phyloP scores from a whole-genome alignment of 2,113 vertebrate genomes.

The Dasypus novemcinctus region DNA sequence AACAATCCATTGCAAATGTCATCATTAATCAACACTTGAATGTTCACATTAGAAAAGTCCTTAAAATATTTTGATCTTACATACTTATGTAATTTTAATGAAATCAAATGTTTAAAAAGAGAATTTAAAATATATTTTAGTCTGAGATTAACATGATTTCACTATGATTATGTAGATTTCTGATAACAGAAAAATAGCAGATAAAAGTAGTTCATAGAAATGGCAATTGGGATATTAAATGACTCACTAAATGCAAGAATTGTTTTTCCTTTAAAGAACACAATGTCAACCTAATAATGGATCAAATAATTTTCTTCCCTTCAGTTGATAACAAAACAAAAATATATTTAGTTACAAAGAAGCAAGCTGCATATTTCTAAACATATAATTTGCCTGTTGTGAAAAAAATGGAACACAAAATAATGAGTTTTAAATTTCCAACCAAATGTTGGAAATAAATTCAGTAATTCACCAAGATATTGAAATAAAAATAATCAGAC shows the following conservation, averaged over 20 bases:
- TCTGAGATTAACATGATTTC: background rate
- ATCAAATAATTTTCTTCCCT: conserved; percentile 38
- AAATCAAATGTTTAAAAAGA: conserved; percentile 42
- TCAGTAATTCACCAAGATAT: background rate
- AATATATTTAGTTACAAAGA: conserved; percentile 51
- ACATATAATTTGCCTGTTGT: background rate
- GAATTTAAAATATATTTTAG: conserved; percentile 3
- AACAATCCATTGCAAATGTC: background rate
- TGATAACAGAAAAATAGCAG: background rate
- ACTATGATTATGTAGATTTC: conserved; percentile 5
- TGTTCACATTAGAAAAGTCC: background rate
- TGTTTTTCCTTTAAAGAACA: conserved; percentile 16
- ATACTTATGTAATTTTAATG: background rate
- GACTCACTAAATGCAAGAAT: background rate
- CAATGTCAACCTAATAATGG: conserved; percentile 25
- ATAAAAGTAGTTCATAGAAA: background rate
- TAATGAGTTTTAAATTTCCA: conserved; percentile 17
- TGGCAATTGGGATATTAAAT: background rate
- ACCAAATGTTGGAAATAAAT: background rate
- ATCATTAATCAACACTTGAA: background rate
- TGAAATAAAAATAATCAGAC: background rate
- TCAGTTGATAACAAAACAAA: conserved; percentile 2
- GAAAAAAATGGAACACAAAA: background rate
- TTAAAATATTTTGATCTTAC: conserved; percentile 35
- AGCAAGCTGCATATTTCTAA: conserved; percentile 24